phyloP scores from a whole-genome alignment of 1,140 invertebrate species.

The Hyphantria cunea region DNA sequence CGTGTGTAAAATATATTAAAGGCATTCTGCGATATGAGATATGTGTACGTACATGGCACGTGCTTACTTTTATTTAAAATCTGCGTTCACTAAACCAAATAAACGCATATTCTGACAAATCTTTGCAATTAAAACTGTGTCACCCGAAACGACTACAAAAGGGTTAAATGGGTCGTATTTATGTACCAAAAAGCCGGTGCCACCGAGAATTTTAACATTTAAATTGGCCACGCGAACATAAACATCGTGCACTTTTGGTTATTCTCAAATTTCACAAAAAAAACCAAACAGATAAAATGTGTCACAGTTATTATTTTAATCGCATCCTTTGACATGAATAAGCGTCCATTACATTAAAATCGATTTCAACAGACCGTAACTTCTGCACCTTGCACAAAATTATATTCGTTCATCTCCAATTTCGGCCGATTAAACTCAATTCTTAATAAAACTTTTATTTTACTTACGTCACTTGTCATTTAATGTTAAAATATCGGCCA shows the following conservation, averaged over 20 bases:
- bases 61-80: not conserved
- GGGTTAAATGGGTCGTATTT: conserved; percentile 4
- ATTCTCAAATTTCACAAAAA: conserved; percentile 19
- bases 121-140: not conserved
- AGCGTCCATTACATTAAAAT: conserved; percentile 25
- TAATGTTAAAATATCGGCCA: conserved; percentile 19
- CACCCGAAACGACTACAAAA: conserved; percentile 2
- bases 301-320: conserved; percentile 32
- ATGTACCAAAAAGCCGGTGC: conserved; percentile 5
- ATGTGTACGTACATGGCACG: not conserved
- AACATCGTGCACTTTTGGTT: conserved; percentile 29
- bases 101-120: too few relatives aligned
- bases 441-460: conserved; percentile 14
- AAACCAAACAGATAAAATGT: conserved; percentile 15
- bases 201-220: not conserved
- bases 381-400: conserved; percentile 16
- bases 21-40: conserved; percentile 3
- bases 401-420: conserved; percentile 4
- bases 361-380: conserved; percentile 30
- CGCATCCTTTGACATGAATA: conserved; percentile 33
- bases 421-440: conserved; percentile 5
- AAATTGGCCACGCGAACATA: conserved; percentile 22
- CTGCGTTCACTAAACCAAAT: too few relatives aligned
- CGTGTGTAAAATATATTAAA: not conserved
- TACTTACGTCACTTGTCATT: conserved; percentile 14